A percentile compares a stretch with the other conserved stretches of the same genome.
Evolutionary conservation across 2,888 invertebrate species (phyloP).

Genomic region (Oxycera nigricornis): DNA sequence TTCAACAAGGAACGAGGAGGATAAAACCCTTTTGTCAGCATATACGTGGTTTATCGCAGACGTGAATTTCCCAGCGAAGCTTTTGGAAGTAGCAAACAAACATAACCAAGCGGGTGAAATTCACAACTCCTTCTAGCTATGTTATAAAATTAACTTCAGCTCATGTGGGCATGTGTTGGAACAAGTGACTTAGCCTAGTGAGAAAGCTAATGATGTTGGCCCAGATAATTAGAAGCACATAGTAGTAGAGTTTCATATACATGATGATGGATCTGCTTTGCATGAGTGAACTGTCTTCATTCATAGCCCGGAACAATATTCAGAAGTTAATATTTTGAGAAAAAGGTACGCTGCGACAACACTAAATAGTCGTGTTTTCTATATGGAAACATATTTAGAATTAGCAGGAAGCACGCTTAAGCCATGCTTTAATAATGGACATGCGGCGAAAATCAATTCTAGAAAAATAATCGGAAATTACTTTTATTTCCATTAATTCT

Average conservation of each 20-base stretch:
- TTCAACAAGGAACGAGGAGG: not conserved
- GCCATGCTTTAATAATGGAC: too few species aligned
- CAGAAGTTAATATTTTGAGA: too few species aligned
- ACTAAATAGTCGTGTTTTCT: too few species aligned
- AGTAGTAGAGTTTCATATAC: not conserved
- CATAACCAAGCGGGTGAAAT: conserved; percentile 7
- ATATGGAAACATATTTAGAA: too few species aligned
- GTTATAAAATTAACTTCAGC: conserved; percentile 17
- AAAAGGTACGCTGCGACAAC: too few species aligned
- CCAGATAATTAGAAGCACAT: not conserved
- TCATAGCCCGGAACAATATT: not conserved
- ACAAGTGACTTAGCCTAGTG: not conserved
- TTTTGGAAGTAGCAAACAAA: conserved; percentile 19
- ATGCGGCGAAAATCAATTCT: too few species aligned
- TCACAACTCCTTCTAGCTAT: not conserved
- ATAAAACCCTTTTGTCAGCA: conserved; percentile 21
- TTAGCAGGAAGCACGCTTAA: too few species aligned
- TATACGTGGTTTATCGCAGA: conserved; percentile 43
- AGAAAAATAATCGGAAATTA: too few species aligned
- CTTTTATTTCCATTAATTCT: too few species aligned
- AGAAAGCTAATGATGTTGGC: not conserved
- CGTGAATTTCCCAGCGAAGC: conserved; percentile 21
- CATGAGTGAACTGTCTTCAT: not conserved
- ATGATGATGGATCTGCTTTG: not conserved
- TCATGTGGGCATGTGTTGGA: not conserved